phyloP scores from a whole-genome alignment of 2,113 vertebrate species.

The Chloebia gouldiae region DNA sequence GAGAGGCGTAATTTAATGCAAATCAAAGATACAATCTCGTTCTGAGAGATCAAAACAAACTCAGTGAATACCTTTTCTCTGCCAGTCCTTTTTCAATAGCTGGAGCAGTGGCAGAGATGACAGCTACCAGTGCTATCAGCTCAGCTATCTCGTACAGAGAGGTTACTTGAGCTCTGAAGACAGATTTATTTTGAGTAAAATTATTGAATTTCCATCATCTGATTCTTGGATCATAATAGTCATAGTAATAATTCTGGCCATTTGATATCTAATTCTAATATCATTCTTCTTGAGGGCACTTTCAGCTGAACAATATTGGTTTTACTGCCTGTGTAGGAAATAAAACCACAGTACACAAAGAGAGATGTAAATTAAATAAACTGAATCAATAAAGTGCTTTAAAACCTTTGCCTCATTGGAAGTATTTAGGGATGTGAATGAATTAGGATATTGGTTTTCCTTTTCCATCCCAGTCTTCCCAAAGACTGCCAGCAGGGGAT shows the following conservation, averaged over 20 bases:
- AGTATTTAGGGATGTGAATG: constrained; percentile 42
- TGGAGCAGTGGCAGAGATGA: not conserved
- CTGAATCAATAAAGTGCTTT: not conserved
- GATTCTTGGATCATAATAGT: not conserved
- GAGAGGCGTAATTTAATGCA: not conserved
- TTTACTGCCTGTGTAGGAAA: constrained; percentile 27
- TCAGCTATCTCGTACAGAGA: not conserved
- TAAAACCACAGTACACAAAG: constrained; percentile 16
- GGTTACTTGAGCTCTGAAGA: not conserved
- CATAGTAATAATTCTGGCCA: not conserved
- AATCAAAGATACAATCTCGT: not conserved
- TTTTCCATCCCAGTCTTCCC: constrained; percentile 20
- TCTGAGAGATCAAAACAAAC: not conserved
- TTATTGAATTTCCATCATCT: constrained; percentile 12
- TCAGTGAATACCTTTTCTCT: not conserved
- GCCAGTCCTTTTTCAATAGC: not conserved
- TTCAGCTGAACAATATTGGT: not conserved
- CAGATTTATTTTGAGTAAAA: not conserved
- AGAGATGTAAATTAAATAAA: constrained; percentile 35
- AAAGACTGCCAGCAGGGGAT: constrained; percentile 38
- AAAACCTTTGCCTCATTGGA: constrained; percentile 27
- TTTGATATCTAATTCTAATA: constrained; percentile 14
- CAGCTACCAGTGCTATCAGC: not conserved
- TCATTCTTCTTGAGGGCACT: constrained; percentile 6
- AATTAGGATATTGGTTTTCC: constrained; percentile 51